phyloP scores from a whole-genome alignment of 2,113 vertebrate genomes.

The Xiphophorus hellerii region DNA sequence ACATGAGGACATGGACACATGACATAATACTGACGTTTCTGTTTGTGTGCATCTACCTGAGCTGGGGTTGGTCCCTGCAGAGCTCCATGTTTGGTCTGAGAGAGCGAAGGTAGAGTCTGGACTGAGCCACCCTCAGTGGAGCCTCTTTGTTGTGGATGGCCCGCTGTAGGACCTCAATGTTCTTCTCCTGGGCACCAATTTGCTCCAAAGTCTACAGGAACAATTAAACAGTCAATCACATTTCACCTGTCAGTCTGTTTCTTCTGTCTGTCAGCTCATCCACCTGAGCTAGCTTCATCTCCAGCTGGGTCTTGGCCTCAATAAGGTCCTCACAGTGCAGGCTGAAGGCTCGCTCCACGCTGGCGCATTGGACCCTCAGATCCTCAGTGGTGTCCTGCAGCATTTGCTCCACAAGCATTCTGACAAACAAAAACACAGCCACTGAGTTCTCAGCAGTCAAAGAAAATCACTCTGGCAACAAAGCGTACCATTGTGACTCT shows the following conservation, averaged over 20 bases:
- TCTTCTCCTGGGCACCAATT: constrained; percentile 86
- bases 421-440: constrained; percentile 21
- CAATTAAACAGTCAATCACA: neutral
- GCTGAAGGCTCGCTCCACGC: constrained; percentile 78
- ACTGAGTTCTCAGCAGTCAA: neutral
- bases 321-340: constrained; percentile 80
- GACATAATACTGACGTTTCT: too few relatives aligned
- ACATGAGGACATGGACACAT: neutral
- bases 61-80: constrained; percentile 87
- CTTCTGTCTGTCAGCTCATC: neutral
- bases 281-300: constrained; percentile 81
- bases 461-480: neutral
- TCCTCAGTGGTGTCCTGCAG: constrained; percentile 85
- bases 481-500: constrained; percentile 1
- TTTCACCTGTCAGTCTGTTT: too few relatives aligned
- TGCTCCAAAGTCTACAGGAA: constrained; percentile 82
- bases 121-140: constrained; percentile 85
- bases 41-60: constrained; percentile 79
- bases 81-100: constrained; percentile 88
- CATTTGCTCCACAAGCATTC: constrained; percentile 80
- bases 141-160: constrained; percentile 87
- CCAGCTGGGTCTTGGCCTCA: constrained; percentile 79
- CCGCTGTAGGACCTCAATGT: constrained; percentile 78
- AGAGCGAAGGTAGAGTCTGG: constrained; percentile 85
- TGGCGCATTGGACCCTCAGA: constrained; percentile 81